These are phyloP conservation scores for Aricia artaxerxes DNA, from an alignment of 2,888 invertebrate species.

Conservation along the genomic window DNA sequence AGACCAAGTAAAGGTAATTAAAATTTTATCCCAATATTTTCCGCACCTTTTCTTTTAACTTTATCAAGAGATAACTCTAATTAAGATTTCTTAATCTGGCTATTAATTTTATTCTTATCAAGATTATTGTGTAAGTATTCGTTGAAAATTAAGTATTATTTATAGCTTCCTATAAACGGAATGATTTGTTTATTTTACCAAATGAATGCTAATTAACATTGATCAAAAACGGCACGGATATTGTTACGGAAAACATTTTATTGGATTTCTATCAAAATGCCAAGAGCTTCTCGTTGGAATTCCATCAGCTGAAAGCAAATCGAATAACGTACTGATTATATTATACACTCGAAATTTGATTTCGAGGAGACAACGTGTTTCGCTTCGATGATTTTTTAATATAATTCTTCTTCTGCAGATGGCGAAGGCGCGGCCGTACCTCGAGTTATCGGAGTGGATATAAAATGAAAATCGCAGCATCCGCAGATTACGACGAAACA, in stretches of 20 bases:
- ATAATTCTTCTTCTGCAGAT: conserved; percentile 31
- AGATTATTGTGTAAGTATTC: not conserved
- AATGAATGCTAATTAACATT: not conserved
- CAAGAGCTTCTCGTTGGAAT: not conserved
- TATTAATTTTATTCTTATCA: not conserved
- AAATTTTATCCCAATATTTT: not conserved
- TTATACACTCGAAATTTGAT: not conserved
- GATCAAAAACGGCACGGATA: not conserved
- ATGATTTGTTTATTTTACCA: not conserved
- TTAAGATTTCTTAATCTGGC: not conserved
- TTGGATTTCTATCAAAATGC: not conserved
- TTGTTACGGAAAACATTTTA: not conserved
- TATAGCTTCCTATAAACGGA: not conserved
- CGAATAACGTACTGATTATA: not conserved
- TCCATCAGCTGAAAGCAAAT: not conserved
- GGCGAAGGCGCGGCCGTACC: conserved; percentile 8
- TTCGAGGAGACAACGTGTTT: conserved; percentile 8
- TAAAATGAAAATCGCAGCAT: conserved; percentile 26
- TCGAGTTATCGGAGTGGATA: conserved; percentile 26
- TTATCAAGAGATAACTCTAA: not conserved
- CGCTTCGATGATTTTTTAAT: conserved; percentile 7
- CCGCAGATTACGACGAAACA: conserved; percentile 11
- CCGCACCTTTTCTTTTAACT: not conserved
- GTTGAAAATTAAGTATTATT: not conserved
- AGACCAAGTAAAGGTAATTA: not conserved